Evolutionary conservation across 2,797 vertebrate genomes (phyloP).

Genomic region (Vespertilio murinus): DNA sequence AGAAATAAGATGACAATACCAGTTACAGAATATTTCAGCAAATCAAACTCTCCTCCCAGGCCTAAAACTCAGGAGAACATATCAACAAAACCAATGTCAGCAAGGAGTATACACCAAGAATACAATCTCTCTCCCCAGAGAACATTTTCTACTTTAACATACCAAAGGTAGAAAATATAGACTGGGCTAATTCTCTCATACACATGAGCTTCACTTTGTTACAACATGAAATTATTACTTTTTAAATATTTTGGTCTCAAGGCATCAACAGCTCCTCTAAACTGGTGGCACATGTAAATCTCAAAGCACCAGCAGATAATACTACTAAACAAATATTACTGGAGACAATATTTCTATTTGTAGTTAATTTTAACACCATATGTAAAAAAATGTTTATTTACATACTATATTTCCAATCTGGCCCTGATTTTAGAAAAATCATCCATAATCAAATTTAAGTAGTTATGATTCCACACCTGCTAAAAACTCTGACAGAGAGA

Average conservation of each 20-base stretch:
- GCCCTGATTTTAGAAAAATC: not conserved
- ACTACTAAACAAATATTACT: constrained; percentile 61
- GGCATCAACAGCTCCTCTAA: not conserved
- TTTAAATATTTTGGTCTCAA: not conserved
- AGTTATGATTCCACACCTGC: not conserved
- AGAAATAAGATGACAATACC: constrained; percentile 46
- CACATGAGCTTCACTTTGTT: not conserved
- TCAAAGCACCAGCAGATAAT: constrained; percentile 30
- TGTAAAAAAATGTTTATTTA: constrained; percentile 20
- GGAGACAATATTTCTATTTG: constrained; percentile 39
- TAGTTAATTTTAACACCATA: constrained; percentile 21
- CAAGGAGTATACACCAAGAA: constrained; percentile 20
- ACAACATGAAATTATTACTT: not conserved
- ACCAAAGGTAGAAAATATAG: constrained; percentile 21
- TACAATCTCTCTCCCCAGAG: not conserved
- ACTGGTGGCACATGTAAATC: not conserved
- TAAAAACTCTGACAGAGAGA: not conserved
- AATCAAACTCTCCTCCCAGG: not conserved
- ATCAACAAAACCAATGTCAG: not conserved
- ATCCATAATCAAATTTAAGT: not conserved
- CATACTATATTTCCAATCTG: not conserved
- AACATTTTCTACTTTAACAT: not conserved
- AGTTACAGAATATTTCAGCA: constrained; percentile 36
- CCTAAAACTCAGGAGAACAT: not conserved
- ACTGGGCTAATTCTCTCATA: not conserved